Evolutionary conservation across 2,113 vertebrate species (phyloP).

Genomic region (Salvelinus sp.): DNA sequence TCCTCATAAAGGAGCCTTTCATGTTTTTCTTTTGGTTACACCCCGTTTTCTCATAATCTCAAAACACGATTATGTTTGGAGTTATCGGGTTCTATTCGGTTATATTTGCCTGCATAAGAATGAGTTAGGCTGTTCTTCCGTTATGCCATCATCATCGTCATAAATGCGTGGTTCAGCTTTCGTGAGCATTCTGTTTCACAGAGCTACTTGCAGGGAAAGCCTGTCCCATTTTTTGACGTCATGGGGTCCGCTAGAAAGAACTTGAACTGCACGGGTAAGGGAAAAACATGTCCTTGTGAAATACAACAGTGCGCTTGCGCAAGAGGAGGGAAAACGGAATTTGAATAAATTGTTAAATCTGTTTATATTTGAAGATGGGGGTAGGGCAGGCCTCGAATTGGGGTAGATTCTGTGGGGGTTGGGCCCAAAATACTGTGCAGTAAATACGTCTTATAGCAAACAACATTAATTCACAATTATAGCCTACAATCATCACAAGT

Average conservation of each 20-base stretch:
- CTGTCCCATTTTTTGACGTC: slow-evolving; percentile 74
- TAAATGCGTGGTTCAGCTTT: slow-evolving; percentile 8
- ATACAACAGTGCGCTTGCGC: slow-evolving; percentile 63
- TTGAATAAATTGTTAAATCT: slow-evolving; percentile 60
- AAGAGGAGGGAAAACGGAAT: slow-evolving; percentile 36
- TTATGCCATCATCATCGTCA: background rate
- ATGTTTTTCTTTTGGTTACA: slow-evolving; percentile 47
- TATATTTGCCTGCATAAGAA: slow-evolving; percentile 7
- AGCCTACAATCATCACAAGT: too few species aligned
- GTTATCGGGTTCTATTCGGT: slow-evolving; percentile 16
- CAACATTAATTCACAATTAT: background rate
- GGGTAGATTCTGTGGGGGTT: slow-evolving; percentile 33
- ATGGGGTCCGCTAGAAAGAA: slow-evolving; percentile 67
- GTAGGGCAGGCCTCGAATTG: slow-evolving; percentile 16
- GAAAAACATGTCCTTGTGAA: slow-evolving; percentile 43
- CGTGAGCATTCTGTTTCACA: slow-evolving; percentile 23
- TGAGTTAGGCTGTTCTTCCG: background rate
- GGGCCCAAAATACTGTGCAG: background rate
- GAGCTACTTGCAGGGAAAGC: slow-evolving; percentile 26
- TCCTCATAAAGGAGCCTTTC: slow-evolving; percentile 55
- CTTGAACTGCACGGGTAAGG: slow-evolving; percentile 61
- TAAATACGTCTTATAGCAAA: background rate
- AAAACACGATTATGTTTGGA: slow-evolving; percentile 22
- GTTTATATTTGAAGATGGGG: slow-evolving; percentile 58
- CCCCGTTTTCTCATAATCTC: slow-evolving; percentile 31